Evolutionary conservation across 2,797 vertebrate species (phyloP), one percentile per base, ranked within the genome.

Genomic region (Diplodus puntazzo): DNA sequence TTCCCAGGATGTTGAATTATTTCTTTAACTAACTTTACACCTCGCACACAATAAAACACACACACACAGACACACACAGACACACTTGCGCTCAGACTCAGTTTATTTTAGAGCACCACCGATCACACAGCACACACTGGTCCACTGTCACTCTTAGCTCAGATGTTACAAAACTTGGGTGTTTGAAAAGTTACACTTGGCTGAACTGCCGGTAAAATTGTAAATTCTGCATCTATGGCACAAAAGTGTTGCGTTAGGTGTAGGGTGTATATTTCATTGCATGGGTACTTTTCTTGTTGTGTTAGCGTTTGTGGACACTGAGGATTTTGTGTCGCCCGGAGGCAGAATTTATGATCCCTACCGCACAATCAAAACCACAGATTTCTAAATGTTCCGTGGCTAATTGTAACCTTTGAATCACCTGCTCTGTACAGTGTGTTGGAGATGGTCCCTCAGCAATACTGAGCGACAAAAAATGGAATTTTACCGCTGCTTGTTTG

Each of bases 201-300:
- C 58, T 64, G 63, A 74, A 39, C 59, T 68, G 53, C 64, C 72
- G 25, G 82, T 52, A 7, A 61, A 66, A 75, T 62, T 45, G 45
- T 86, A 76, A 88, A 79, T 87, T 92, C 88, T 92, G 84, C 88
- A 4, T 89, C 79, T 70, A 0, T 48, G 84, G 75, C 82, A 76
- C 79, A 81, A 49, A 10, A 23, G 76, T 55, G 71, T 77, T 59
- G 66, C 69, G 8, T 73, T 87, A 77, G 83, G 43, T 42, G 75
- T 84, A 88, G 69, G 71, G 21, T 80, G 72, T 82, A 17, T 54
- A 59, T 63, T 64, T 83, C 42, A 59, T 75, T 81, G 83, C 85
- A 85, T 89, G 87, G 69, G 54, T 75, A 58, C 21, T 71, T 81
- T 82, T 21, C 23, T 46, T 81, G 52, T 81, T 58, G 80, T 82